Percentiles rank a stretch among this genome's conserved stretches.
Conservation (phyloP, 2,888 invertebrate species). For the Congeria kusceri region DNA sequence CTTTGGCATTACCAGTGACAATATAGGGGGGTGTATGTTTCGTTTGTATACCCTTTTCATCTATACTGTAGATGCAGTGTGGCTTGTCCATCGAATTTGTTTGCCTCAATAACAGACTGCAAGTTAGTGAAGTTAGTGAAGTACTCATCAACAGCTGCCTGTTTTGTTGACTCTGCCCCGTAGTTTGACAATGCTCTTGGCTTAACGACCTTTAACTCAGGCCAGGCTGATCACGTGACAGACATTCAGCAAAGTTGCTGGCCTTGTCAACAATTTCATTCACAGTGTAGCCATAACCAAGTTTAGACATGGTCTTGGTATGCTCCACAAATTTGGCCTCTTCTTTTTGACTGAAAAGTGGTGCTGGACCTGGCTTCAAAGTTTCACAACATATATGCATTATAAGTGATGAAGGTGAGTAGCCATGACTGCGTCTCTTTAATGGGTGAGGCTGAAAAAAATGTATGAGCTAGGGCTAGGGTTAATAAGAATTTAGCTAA, state of each 20-base stretch:
- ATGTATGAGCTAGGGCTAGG: no score
- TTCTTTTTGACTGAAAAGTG: slow-evolving; percentile 24
- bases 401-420: slow-evolving; percentile 11
- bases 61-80: slow-evolving; percentile 16
- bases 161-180: slow-evolving; percentile 11
- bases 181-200: slow-evolving; percentile 26
- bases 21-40: slow-evolving; percentile 18
- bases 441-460: slow-evolving; percentile 15
- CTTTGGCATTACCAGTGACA: slow-evolving; percentile 4
- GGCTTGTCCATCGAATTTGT: slow-evolving; percentile 25
- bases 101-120: slow-evolving; percentile 1
- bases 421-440: neutral
- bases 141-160: slow-evolving; percentile 4
- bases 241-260: slow-evolving; percentile 11
- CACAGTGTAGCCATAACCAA: slow-evolving; percentile 24
- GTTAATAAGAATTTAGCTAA: neutral
- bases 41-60: slow-evolving; percentile 26
- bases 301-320: slow-evolving; percentile 16
- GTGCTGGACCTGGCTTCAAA: slow-evolving; percentile 17
- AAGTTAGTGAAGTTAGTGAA: slow-evolving; percentile 21
- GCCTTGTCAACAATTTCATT: slow-evolving; percentile 10
- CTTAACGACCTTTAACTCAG: slow-evolving; percentile 17
- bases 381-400: slow-evolving; percentile 23
- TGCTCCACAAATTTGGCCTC: slow-evolving; percentile 20
- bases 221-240: slow-evolving; percentile 17